A percentile compares a stretch with the other conserved stretches of the same genome.
Evolutionary conservation across 2,113 vertebrate species (phyloP).

Genomic region (Genyomyrus donnyi): DNA sequence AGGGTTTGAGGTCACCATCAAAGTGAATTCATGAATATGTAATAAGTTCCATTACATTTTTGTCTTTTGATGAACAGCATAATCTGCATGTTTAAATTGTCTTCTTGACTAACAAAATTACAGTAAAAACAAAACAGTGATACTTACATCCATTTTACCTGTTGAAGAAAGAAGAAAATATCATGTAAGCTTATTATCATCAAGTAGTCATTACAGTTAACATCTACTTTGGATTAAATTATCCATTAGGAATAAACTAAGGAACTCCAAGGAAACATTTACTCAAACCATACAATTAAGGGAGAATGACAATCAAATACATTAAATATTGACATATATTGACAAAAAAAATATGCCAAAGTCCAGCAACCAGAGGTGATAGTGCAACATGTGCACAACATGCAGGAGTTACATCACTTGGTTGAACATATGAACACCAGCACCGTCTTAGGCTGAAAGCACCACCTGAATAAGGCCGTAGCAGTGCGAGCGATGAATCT

Average conservation of each 20-base stretch:
- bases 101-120: neutral
- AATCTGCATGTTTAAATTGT: neutral
- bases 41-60: neutral
- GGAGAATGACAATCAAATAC: neutral
- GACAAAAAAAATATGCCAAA: neutral
- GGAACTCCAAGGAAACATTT: neutral
- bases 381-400: neutral
- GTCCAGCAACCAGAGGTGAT: neutral
- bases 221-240: neutral
- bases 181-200: neutral
- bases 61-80: neutral
- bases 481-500: too few species aligned
- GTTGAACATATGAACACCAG: neutral
- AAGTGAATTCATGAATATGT: neutral
- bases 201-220: neutral
- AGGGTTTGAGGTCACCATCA: neutral
- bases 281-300: neutral
- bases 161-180: slow-evolving; percentile 11
- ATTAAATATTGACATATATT: neutral
- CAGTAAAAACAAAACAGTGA: neutral
- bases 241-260: neutral
- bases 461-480: too few species aligned
- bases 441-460: too few species aligned
- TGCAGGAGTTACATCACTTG: neutral
- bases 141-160: slow-evolving; percentile 42